Base-by-base conservation (phyloP, 2,888 invertebrate species). In the Tetheella fluctuosa region DNA sequence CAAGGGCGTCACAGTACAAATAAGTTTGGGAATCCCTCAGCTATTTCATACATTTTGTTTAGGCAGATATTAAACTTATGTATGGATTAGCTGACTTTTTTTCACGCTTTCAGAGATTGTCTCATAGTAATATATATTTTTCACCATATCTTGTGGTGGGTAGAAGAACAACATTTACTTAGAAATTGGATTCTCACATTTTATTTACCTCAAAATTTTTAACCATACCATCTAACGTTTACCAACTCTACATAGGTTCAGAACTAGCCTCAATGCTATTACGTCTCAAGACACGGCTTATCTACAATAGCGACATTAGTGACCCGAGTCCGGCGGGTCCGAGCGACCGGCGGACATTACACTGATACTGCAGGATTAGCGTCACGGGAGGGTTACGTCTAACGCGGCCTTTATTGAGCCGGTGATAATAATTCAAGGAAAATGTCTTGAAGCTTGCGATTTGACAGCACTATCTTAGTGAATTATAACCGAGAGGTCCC, bases 231-330 rank as follows among this genome's bases (percentile, higher is more conserved):
- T 39, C 39, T 39, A 6, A n/a, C 39, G 7, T 28, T 53, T 23
- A 1, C 23, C 15, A 20, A 17, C 55, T 55, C 55, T 55, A 34
- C 20, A 34, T 12, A 25, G 34, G 28, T 25, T n/a, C 17, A 17
- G 28, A n/a, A 30, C 30, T 15, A 34, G 7, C 23, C 8, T n/a
- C n/a, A 30, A 55, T 34, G 12, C 20, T 10, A 54, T 54, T 20
- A 48, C 65, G 72, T 75, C 77, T 79, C 68, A 64, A 73, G 77
- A 67, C 65, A 57, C 56, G 34, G 68, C 65, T 73, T 77, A 79
- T 79, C 79, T 68, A n/a, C 30, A 39, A 59, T 39, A 48, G 63
- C 57, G 39, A 52, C 55, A 58, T 58, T 59, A 30, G 42, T 20
- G 57, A 12, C 39, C 23, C 34, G 54, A 23, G 34, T 62, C 59